Base-by-base conservation (phyloP, 2,113 vertebrate genomes). In the Corapipo altera region DNA sequence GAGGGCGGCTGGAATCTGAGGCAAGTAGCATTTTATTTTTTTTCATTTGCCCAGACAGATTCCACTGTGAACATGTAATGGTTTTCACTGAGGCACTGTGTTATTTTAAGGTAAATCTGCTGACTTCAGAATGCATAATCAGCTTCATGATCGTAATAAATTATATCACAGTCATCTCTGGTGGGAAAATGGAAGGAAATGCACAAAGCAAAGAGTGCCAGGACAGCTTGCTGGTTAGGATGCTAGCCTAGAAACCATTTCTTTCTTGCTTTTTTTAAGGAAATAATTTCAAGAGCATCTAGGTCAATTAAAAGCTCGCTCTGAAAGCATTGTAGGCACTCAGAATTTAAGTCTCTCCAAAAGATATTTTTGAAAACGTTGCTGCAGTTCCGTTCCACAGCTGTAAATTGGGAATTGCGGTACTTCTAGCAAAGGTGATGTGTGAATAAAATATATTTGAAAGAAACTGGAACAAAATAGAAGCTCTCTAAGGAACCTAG, bases 101-200 rank as follows among this genome's bases (percentile, higher is more conserved):
- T 94, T 96, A 89, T 92, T 95, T 95, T 95, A 95, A 92, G 91
- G 91, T 95, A 95, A 95, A 93, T 95, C 94, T 92, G 84, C 89
- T 93, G 93, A 89, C 87, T 96, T 96, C 74, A 96, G 96, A 95
- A 94, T 93, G 77, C 77, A 78, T 95, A 91, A 92, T 96, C 87
- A 73, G 94, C 75, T 95, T 91, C 93, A 91, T 58, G 77, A 85
- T 91, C 2, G 1, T 85, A 93, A 91, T 86, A 94, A 93, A 94
- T 83, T 65, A 89, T 70, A 89, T 89, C 87, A 32, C 74, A 69
- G 89, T 41, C 77, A 69, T 65, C 35, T 64, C 84, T 93, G 52
- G 61, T 91, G 86, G 87, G 81, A 91, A 93, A 91, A 89, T 65
- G 51, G 81, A 78, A 91, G 46, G 57, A 91, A 91, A 85, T 3